Percentiles rank a stretch among this genome's conserved stretches.
Conservation (phyloP, 2,888 invertebrate species). For the Charanyca ferruginea region DNA sequence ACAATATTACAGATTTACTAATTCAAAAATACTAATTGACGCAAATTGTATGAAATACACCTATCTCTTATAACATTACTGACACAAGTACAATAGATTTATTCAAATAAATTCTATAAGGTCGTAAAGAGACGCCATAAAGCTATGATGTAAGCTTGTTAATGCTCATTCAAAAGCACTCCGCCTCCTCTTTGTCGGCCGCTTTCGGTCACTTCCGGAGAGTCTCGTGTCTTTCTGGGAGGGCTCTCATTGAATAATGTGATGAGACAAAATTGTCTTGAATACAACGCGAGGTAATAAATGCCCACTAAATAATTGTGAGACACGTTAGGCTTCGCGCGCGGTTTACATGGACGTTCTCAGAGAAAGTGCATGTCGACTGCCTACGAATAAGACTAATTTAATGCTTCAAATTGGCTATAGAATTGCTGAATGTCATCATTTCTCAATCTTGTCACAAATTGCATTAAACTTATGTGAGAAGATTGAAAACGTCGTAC, state of each 20-base stretch:
- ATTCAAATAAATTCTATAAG: constrained; percentile 60
- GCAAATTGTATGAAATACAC: constrained; percentile 26
- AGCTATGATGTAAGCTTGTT: constrained; percentile 69
- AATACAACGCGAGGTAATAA: constrained; percentile 77
- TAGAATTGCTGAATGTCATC: constrained; percentile 58
- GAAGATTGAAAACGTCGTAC: constrained; percentile 44
- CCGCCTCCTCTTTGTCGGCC: constrained; percentile 73
- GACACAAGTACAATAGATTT: constrained; percentile 58
- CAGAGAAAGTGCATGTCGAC: constrained; percentile 49
- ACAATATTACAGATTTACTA: neutral
- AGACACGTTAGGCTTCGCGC: constrained; percentile 56
- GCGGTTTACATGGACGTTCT: constrained; percentile 67
- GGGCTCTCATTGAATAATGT: constrained; percentile 79
- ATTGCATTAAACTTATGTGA: constrained; percentile 44
- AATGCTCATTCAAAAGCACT: constrained; percentile 71
- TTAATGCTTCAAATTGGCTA: constrained; percentile 52
- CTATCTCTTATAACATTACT: constrained; percentile 11
- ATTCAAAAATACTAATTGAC: constrained; percentile 4
- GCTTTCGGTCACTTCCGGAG: constrained; percentile 72
- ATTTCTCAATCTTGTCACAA: constrained; percentile 58
- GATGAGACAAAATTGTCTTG: constrained; percentile 81
- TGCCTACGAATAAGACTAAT: constrained; percentile 49
- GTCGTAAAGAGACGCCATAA: constrained; percentile 55
- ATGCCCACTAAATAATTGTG: constrained; percentile 78
- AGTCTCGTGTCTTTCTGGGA: constrained; percentile 75